Evolutionary conservation across 1,140 invertebrate species (phyloP).

Genomic region (Protaetia brevitarsis): DNA sequence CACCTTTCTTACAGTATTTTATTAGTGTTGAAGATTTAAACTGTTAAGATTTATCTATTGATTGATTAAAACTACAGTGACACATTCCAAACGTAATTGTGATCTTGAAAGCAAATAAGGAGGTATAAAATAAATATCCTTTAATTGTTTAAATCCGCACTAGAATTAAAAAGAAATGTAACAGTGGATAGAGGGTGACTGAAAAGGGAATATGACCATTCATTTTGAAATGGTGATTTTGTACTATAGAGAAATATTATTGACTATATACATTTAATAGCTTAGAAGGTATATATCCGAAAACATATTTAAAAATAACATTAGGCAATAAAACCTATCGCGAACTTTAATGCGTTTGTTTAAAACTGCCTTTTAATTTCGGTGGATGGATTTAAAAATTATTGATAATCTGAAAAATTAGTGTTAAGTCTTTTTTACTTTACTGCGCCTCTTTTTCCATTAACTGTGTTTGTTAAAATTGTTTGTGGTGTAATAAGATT

Average conservation of each 20-base stretch:
- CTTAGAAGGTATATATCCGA: slow-evolving; percentile 19
- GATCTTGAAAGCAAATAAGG: not conserved
- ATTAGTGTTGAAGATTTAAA: slow-evolving; percentile 9
- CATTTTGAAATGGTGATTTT: slow-evolving; percentile 20
- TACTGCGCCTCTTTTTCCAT: too few relatives aligned
- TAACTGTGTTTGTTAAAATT: not conserved
- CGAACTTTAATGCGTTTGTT: too few relatives aligned
- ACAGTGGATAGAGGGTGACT: slow-evolving; percentile 17
- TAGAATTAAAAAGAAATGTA: slow-evolving; percentile 7
- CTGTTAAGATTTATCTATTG: slow-evolving; percentile 14
- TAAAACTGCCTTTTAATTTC: too few relatives aligned
- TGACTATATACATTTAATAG: slow-evolving; percentile 22
- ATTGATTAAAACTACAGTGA: not conserved
- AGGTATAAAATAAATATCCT: not conserved
- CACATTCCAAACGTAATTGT: not conserved
- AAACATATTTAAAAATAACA: not conserved
- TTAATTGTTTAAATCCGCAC: slow-evolving; percentile 17
- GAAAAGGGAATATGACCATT: slow-evolving; percentile 16
- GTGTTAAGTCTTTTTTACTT: too few relatives aligned
- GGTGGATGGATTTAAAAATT: too few relatives aligned
- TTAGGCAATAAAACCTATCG: not conserved
- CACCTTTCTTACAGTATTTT: not conserved
- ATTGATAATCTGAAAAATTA: too few relatives aligned
- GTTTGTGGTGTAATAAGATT: not conserved
- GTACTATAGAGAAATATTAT: slow-evolving; percentile 16